Percentiles rank a stretch among this genome's conserved stretches.
These are phyloP conservation scores for Trichomalopsis sarcophagae DNA, from an alignment of 1,140 invertebrate genomes.

Conservation along the genomic window DNA sequence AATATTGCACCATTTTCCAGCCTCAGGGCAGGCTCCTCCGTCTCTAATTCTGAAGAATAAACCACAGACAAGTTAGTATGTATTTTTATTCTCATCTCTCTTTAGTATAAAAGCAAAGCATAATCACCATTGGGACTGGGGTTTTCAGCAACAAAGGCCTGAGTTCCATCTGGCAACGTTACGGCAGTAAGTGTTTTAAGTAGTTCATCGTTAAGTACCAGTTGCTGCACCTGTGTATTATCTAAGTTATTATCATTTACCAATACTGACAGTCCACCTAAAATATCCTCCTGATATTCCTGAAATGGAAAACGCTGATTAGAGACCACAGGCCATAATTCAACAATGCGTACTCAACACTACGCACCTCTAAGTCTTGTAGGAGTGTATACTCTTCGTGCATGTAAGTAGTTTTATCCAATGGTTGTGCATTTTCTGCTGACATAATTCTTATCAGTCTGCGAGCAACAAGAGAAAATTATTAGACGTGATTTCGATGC, in stretches of 20 bases:
- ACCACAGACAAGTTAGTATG: background rate
- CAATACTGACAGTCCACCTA: constrained; percentile 66
- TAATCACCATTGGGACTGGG: constrained; percentile 58
- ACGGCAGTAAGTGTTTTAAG: constrained; percentile 65
- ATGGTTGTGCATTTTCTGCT: constrained; percentile 58
- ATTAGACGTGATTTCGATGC: too few relatives aligned
- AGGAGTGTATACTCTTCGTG: constrained; percentile 59
- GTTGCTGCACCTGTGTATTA: constrained; percentile 58
- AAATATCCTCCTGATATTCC: constrained; percentile 61
- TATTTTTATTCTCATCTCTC: background rate
- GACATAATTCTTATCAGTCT: constrained; percentile 63
- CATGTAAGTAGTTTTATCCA: constrained; percentile 53
- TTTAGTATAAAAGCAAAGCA: background rate
- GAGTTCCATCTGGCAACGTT: constrained; percentile 68
- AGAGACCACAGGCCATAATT: background rate
- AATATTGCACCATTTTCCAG: constrained; percentile 63
- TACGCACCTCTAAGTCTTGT: constrained; percentile 57
- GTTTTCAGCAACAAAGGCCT: constrained; percentile 67
- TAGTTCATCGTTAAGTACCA: constrained; percentile 65
- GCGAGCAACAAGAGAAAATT: constrained; percentile 43
- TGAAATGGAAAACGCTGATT: constrained; percentile 47
- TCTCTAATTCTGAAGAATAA: constrained; percentile 54
- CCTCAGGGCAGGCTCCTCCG: constrained; percentile 54
- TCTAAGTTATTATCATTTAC: constrained; percentile 60
- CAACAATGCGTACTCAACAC: background rate